Evolutionary conservation across 2,888 invertebrate species (phyloP), one percentile per base, ranked within the genome.

Genomic region (Lissonota sp.): DNA sequence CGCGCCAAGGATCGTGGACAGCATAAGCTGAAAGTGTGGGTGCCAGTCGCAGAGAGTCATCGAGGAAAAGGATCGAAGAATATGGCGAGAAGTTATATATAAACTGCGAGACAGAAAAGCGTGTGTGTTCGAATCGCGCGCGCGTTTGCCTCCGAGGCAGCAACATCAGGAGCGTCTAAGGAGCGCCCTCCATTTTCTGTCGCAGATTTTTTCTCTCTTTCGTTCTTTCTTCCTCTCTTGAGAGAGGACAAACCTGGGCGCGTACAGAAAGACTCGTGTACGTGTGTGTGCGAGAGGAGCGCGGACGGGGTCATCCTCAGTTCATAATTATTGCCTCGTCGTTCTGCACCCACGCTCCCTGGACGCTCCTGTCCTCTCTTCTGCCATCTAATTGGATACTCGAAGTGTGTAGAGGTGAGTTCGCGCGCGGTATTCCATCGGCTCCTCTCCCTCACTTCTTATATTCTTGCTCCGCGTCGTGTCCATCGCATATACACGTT

Each of bases 241-340:
- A 39, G 74, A 58, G 2, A 49, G 49, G 49, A n/a, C n/a, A 46
- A 14, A 26, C 42, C 12, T 12, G 58, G 44, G 72, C 53, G 62
- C n/a, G 67, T n/a, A 55, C 53, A 55, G 55, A 57, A 14, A 16
- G 42, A 40, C 42, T 63, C 44, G 44, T 44, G 44, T 44, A 10
- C 1, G 44, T 44, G 6, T 44, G 10, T 10, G 44, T 37, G 42
- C 46, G 58, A 7, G 69, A 63, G 73, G 64, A 73, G 77, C 57
- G 82, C 80, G 85, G 81, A 26, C 26, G 83, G 80, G 86, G 84
- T 87, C 84, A 84, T 87, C 86, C 84, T 81, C 74, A 86, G 85
- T 86, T 87, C 86, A 85, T 88, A 88, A 88, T 87, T 88, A 88
- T 87, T 84, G 83, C 83, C 84, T 80, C 74, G 75, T 76, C 75